Evolutionary conservation across 2,888 invertebrate species (phyloP).

Genomic region (Neoitamus cyanurus): DNA sequence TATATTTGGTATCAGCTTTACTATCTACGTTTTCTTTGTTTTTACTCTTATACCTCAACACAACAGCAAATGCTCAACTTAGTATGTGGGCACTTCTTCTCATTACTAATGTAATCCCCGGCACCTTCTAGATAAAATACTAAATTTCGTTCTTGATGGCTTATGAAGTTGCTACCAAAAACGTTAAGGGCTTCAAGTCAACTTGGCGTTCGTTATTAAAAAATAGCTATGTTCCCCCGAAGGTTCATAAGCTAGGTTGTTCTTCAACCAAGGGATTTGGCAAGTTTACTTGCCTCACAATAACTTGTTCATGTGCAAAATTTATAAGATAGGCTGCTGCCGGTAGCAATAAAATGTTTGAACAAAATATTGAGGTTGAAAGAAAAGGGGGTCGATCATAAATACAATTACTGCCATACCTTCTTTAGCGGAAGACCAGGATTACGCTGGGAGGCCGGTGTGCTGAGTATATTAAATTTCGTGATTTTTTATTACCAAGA

Average conservation of each 20-base stretch:
- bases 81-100: neutral
- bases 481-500: neutral
- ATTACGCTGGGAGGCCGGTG: neutral
- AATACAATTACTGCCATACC: neutral
- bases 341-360: neutral
- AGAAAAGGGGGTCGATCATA: neutral
- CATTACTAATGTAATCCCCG: neutral
- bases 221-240: neutral
- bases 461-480: neutral
- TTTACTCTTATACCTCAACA: neutral
- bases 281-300: neutral
- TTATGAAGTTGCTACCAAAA: neutral
- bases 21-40: too few species aligned
- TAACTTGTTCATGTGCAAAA: neutral
- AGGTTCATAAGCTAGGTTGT: neutral
- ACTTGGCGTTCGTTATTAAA: neutral
- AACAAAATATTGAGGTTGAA: neutral
- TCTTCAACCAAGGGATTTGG: neutral
- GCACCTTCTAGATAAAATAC: neutral
- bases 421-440: neutral
- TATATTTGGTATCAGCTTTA: too few species aligned
- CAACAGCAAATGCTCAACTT: neutral
- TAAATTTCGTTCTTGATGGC: neutral
- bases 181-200: neutral
- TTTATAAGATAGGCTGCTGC: neutral